Conservation (phyloP, 2,797 vertebrate genomes). For the Thunnus albacares region DNA sequence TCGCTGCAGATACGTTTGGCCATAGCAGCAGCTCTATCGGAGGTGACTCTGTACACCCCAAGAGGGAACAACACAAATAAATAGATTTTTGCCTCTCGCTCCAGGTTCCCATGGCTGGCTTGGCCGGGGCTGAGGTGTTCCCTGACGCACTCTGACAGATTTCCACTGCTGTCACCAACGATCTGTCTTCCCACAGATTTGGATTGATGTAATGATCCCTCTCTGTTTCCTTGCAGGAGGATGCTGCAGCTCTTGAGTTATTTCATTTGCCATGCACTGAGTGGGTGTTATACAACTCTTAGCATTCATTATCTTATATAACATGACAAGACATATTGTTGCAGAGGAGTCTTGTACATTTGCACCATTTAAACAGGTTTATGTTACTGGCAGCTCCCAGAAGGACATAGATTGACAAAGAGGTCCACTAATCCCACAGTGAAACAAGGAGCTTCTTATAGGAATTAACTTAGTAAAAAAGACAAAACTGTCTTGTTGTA, state of each 20-base stretch:
- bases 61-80: slow-evolving; percentile 23
- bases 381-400: background rate
- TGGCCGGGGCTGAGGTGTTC: slow-evolving; percentile 24
- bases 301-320: slow-evolving; percentile 31
- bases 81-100: slow-evolving; percentile 1
- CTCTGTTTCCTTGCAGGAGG: slow-evolving; percentile 16
- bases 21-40: slow-evolving; percentile 7
- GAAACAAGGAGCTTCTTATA: background rate
- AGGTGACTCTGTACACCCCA: slow-evolving; percentile 23
- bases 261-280: slow-evolving; percentile 30
- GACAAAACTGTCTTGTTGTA: background rate
- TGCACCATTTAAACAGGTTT: slow-evolving; percentile 12
- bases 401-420: background rate
- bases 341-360: slow-evolving; percentile 3
- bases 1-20: slow-evolving; percentile 7
- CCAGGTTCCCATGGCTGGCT: slow-evolving; percentile 2
- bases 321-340: slow-evolving; percentile 22
- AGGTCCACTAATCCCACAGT: background rate
- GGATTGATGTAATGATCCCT: slow-evolving; percentile 45
- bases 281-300: slow-evolving; percentile 35
- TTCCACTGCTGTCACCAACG: slow-evolving; percentile 44
- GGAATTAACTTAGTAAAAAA: background rate
- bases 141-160: slow-evolving; percentile 34
- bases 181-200: slow-evolving; percentile 40
- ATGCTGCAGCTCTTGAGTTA: slow-evolving; percentile 7